A percentile compares a stretch with the other conserved stretches of the same genome.
Conservation (phyloP, 30 jellyfish, hydroid and myxozoan genomes). For the Haliclystus octoradiatus region DNA sequence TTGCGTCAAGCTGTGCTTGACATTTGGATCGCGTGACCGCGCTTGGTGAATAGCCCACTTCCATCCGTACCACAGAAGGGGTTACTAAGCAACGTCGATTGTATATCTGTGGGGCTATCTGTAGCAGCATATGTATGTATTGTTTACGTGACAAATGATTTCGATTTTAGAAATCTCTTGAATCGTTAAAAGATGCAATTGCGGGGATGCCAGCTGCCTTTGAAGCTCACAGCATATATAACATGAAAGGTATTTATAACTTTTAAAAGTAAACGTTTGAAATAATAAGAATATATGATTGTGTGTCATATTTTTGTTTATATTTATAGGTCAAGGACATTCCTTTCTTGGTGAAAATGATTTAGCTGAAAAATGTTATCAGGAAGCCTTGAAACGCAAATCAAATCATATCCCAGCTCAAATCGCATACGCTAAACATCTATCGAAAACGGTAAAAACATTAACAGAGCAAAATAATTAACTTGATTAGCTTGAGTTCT, state of each 20-base stretch:
- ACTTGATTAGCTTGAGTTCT: not conserved
- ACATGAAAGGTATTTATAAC: conserved; percentile 89
- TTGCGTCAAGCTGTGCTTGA: too few relatives aligned
- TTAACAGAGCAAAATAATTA: conserved; percentile 33
- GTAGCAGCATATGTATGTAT: too few relatives aligned
- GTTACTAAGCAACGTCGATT: too few relatives aligned
- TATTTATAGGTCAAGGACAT: conserved; percentile 48
- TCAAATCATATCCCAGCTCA: conserved; percentile 63
- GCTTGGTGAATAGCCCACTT: too few relatives aligned
- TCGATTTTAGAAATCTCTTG: conserved; percentile 51
- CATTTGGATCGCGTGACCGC: too few relatives aligned
- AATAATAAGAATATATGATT: too few relatives aligned
- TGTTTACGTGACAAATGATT: too few relatives aligned
- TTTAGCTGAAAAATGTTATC: conserved; percentile 53
- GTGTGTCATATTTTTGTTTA: too few relatives aligned
- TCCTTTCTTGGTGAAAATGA: conserved; percentile 31
- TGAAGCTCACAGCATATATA: conserved; percentile 64
- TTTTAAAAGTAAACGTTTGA: too few relatives aligned
- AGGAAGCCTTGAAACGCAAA: conserved; percentile 49
- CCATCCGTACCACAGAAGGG: too few relatives aligned
- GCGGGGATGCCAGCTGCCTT: conserved; percentile 42
- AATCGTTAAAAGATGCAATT: conserved; percentile 38
- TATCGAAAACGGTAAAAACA: conserved; percentile 31
- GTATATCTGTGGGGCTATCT: too few relatives aligned
- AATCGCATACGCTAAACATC: conserved; percentile 58